Evolutionary conservation across 2,888 invertebrate genomes (phyloP), one percentile per base, ranked within the genome.

Genomic region (Agrochola lota): DNA sequence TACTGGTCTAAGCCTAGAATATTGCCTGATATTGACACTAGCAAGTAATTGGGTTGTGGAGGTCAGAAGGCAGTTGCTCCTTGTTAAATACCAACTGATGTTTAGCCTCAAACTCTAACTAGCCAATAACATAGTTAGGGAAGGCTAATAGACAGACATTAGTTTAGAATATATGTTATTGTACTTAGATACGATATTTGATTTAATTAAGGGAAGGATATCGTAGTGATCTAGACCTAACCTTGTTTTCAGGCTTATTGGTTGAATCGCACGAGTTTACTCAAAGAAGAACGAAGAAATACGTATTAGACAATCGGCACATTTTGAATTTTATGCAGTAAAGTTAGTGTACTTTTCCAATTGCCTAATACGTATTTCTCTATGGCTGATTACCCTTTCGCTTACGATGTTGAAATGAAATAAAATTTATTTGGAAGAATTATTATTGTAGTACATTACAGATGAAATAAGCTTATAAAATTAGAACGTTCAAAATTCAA

Each of bases 11-110:
- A 43, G 20, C 0, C 20, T 26, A 20, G 66, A 20, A 26, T 43
- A 43, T 23, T 26, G 26, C 63, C 74, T 52, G 43, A 64, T 76
- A 82, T 75, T 75, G 76, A 52, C 46, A 82, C 11, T 15, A 52
- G 3, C 6, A 4, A 52, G 49, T 66, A 66, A 82, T 76, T 76
- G 52, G n/a, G 15, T 35, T 55, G 26, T 5, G 17, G 23, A 52
- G 64, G 52, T 46, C 49, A 52, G 23, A 17, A 7, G 30, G n/a
- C 12, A 62, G 52, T 59, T 40, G 12, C 5, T 55, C n/a, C 23
- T 5, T 57, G 77, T 30, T 81, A 30, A 63, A 57, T 46, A 73
- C 30, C 40, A 30, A 52, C 40, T 40, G 15, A 55, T 74, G 20
- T 40, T 57, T 20, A 80, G 12, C n/a, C n/a, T 52, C 6, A 5